Evolutionary conservation across 2,888 invertebrate species (phyloP).

Genomic region (Elaeidobius kamerunicus): DNA sequence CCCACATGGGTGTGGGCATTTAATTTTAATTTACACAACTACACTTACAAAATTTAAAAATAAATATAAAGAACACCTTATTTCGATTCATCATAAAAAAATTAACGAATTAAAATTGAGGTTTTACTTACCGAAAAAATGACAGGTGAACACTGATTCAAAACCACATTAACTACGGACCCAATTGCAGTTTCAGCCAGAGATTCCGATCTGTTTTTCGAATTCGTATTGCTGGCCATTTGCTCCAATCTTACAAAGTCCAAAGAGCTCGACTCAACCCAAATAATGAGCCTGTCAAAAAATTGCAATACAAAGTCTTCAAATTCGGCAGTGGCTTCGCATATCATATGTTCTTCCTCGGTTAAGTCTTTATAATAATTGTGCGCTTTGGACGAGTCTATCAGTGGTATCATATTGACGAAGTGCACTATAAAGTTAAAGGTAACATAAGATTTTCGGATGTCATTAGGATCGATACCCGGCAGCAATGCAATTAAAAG

Average conservation of each 20-base stretch:
- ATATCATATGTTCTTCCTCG: slow-evolving; percentile 71
- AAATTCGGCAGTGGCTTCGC: slow-evolving; percentile 79
- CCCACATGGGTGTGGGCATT: no score
- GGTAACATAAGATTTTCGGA: slow-evolving; percentile 70
- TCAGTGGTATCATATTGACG: slow-evolving; percentile 74
- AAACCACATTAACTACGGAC: slow-evolving; percentile 63
- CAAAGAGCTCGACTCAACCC: slow-evolving; percentile 68
- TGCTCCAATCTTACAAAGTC: slow-evolving; percentile 67
- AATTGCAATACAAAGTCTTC: slow-evolving; percentile 88
- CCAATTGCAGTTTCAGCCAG: slow-evolving; percentile 69
- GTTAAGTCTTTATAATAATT: slow-evolving; percentile 63
- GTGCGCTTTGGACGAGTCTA: slow-evolving; percentile 77
- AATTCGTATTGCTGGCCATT: slow-evolving; percentile 53
- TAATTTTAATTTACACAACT: no score
- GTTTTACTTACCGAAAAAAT: slow-evolving; percentile 51
- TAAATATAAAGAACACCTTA: no score
- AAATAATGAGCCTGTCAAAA: slow-evolving; percentile 70
- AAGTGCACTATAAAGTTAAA: slow-evolving; percentile 77
- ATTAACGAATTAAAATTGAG: no score
- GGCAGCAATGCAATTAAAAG: slow-evolving; percentile 77
- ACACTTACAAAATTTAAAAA: no score
- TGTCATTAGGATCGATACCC: slow-evolving; percentile 88
- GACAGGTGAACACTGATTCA: slow-evolving; percentile 68
- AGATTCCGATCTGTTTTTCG: slow-evolving; percentile 67
- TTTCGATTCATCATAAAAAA: no score